A percentile compares a stretch with the other conserved stretches of the same genome.
Evolutionary conservation across 2,113 vertebrate species (phyloP).

Genomic region (Pholis gunnellus): DNA sequence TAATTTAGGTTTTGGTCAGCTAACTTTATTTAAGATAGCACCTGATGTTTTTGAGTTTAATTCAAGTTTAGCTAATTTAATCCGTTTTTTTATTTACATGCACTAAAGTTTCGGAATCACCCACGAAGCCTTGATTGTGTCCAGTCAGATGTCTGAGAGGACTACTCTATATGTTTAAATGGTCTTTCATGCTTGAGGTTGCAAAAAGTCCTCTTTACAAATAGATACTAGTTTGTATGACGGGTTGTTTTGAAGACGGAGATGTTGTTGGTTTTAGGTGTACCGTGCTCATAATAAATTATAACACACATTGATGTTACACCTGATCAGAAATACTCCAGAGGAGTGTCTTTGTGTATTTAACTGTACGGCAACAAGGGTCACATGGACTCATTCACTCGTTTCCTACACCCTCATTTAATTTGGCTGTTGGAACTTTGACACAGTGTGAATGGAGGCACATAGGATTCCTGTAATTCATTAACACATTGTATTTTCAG

Average conservation of each 20-base stretch:
- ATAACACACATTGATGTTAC: neutral
- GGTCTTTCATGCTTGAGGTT: neutral
- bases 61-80: neutral
- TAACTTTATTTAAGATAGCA: neutral
- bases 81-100: neutral
- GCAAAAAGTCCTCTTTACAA: neutral
- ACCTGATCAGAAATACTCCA: neutral
- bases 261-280: neutral
- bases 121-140: neutral
- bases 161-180: no score
- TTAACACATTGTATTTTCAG: no score
- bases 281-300: neutral
- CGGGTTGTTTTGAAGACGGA: neutral
- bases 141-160: neutral
- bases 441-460: neutral
- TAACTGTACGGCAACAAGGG: neutral
- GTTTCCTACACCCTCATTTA: neutral
- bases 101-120: neutral
- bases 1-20: neutral
- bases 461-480: no score
- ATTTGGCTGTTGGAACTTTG: conserved; percentile 27
- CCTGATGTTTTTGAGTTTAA: neutral
- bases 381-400: neutral
- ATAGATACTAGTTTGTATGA: neutral
- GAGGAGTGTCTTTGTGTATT: neutral